Evolutionary conservation across 1,140 invertebrate genomes (phyloP), one percentile per base, ranked within the genome.

Genomic region (Littorina saxatilis): DNA sequence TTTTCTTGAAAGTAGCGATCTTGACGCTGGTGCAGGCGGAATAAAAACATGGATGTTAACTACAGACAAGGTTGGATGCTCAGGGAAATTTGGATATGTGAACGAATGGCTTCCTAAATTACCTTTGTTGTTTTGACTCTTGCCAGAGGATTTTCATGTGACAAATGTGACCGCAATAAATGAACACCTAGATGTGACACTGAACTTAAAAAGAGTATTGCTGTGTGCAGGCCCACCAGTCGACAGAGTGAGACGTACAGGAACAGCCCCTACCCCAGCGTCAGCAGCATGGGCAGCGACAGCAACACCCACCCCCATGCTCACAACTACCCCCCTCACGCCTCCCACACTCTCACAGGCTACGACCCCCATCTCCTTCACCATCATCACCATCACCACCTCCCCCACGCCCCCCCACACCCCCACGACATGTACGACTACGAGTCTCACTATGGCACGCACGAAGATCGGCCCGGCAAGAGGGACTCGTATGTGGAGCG

Each of bases 281-380:
- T 78, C 29, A 63, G 35, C 27, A 78, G 55, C 58, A 61, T 78
- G 76, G 76, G 76, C 0, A 78, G 76, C 17, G 76, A 78, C 39
- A 17, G n/a, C 35, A 58, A 20, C 20, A 35, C 9, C 55, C 55
- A 58, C 76, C 76, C 55, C 37, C 73, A 75, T 27, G 35, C 32
- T 23, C 76, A 78, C 39, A 61, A 2, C 55, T 78, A 61, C 55
- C 52, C 76, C 43, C 52, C 74, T 35, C 55, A 27, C 55, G 27
- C 70, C 70, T 52, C 39, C 23, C 39, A 47, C 70, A 73, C 70
- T 17, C 70, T 73, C 32, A 39, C 23, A 20, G 70, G 70, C n/a
- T 63, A 78, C 20, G 55, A 78, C 39, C 55, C 76, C 20, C 73
- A 75, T 32, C 43, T 29, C 43, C 76, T 55, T 37, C 58, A 39